Conservation (phyloP, 1,140 invertebrate species). For the Drosophila auraria region DNA sequence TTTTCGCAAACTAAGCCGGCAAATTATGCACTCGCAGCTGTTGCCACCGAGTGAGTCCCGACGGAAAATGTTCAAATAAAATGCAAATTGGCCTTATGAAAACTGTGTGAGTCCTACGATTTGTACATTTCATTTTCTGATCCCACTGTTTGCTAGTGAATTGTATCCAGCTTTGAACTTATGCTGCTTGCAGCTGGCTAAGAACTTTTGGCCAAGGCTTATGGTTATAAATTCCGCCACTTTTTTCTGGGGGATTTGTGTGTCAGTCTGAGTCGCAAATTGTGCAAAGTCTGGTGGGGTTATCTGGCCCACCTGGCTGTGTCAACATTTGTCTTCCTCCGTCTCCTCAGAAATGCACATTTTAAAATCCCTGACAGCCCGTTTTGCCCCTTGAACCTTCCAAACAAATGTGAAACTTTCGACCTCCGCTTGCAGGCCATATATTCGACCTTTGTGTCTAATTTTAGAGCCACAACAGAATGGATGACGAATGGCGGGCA, state of each 20-base stretch:
- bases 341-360: conserved; percentile 23
- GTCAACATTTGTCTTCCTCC: conserved; percentile 13
- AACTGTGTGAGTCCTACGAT: conserved; percentile 4
- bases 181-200: background rate
- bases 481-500: conserved; percentile 15
- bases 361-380: conserved; percentile 18
- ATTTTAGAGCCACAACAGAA: conserved; percentile 24
- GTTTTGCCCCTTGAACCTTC: background rate
- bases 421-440: conserved; percentile 13
- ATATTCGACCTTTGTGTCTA: conserved; percentile 30
- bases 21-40: conserved; percentile 45
- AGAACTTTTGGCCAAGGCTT: background rate
- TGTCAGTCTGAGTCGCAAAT: background rate
- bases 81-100: conserved; percentile 22
- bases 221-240: background rate
- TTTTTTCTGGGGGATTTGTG: background rate
- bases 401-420: background rate
- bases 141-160: background rate
- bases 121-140: conserved; percentile 1
- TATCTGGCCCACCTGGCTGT: conserved; percentile 10
- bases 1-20: conserved; percentile 26
- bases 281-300: background rate
- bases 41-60: conserved; percentile 6
- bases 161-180: background rate
- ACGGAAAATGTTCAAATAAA: conserved; percentile 14